Evolutionary conservation across 2,797 vertebrate genomes (phyloP).

Genomic region (Pseudochirops cupreus): DNA sequence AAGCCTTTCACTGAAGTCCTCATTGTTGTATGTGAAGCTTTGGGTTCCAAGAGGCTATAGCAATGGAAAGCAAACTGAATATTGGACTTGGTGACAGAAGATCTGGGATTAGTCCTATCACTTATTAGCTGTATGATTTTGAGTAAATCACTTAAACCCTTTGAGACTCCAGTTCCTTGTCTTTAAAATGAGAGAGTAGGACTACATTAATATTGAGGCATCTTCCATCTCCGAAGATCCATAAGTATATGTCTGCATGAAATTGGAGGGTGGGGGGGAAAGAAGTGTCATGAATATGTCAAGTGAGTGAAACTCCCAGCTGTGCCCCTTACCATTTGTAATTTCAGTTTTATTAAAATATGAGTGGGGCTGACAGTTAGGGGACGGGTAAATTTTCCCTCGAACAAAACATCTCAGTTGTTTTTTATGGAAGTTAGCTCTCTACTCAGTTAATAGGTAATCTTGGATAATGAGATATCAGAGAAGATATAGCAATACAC

Average conservation of each 20-base stretch:
- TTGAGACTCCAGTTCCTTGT: background rate
- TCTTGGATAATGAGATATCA: background rate
- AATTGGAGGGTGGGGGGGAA: background rate
- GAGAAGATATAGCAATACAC: background rate
- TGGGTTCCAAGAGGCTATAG: too few species aligned
- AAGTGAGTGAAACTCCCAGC: background rate
- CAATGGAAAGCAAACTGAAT: too few species aligned
- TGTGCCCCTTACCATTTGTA: background rate
- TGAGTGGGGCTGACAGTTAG: background rate
- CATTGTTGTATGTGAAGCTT: too few species aligned
- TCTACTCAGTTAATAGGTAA: background rate
- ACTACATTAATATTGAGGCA: background rate
- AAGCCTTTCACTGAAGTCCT: too few species aligned
- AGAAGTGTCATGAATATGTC: background rate
- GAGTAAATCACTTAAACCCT: background rate
- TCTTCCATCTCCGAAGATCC: background rate
- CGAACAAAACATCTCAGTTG: background rate
- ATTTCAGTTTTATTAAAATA: background rate
- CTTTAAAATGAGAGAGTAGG: background rate
- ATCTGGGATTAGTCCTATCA: background rate
- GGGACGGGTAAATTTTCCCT: background rate
- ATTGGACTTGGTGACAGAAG: too few species aligned
- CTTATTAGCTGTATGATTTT: background rate
- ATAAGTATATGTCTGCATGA: background rate
- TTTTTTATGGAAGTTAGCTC: background rate